Conservation (phyloP, 2,888 invertebrate genomes). For the Ophioninae sp. region DNA sequence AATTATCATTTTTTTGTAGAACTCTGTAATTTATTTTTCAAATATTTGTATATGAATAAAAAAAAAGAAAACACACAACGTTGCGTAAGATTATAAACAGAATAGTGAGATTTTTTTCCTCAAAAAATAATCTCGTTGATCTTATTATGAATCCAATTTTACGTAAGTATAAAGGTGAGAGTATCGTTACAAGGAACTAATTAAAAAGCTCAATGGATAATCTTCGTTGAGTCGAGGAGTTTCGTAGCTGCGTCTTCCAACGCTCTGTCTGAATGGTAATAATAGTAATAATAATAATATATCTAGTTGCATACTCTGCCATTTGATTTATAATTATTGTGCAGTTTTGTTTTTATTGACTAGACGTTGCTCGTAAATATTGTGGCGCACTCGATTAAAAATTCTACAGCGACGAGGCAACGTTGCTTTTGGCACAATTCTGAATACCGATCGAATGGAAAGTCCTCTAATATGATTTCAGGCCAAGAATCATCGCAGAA, state of each 20-base stretch:
- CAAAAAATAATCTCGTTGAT: conserved; percentile 55
- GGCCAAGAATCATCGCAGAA: conserved; percentile 2
- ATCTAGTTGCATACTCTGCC: conserved; percentile 37
- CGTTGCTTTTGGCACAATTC: neutral
- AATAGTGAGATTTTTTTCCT: conserved; percentile 49
- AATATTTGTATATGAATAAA: conserved; percentile 79
- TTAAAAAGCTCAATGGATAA: conserved; percentile 60
- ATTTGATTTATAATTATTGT: conserved; percentile 36
- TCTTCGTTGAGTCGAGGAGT: conserved; percentile 27
- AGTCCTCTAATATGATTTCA: neutral
- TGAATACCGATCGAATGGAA: neutral
- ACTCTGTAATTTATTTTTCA: conserved; percentile 75
- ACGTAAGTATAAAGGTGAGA: conserved; percentile 65
- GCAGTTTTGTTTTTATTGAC: conserved; percentile 44
- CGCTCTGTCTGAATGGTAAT: conserved; percentile 19
- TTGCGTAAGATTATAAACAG: conserved; percentile 73
- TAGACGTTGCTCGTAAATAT: conserved; percentile 44
- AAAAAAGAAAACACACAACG: conserved; percentile 79
- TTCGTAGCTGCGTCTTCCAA: conserved; percentile 36
- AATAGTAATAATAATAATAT: conserved; percentile 16
- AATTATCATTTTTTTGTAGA: conserved; percentile 36
- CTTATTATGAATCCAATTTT: conserved; percentile 59
- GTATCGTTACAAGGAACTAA: conserved; percentile 69
- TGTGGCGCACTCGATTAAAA: conserved; percentile 13
- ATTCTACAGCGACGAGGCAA: conserved; percentile 3